phyloP scores from a whole-genome alignment of 2,113 vertebrate genomes.

The Chlamydotis undulata region DNA sequence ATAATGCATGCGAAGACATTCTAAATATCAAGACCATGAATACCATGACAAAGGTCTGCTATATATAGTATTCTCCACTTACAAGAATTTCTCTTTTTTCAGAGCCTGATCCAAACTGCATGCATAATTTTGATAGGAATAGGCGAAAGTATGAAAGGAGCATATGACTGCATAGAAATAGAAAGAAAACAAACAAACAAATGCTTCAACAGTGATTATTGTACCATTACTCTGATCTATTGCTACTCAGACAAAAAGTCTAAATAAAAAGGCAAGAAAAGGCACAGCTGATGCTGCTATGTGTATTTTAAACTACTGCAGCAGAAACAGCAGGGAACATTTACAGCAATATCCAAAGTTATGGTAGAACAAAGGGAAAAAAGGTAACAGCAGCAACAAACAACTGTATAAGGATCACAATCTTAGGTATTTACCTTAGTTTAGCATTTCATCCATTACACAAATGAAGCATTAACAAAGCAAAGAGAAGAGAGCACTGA shows the following conservation, averaged over 20 bases:
- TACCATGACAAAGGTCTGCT: neutral
- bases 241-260: neutral
- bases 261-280: slow-evolving; percentile 10
- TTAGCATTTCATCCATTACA: neutral
- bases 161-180: neutral
- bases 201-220: neutral
- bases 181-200: slow-evolving; percentile 47
- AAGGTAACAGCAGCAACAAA: neutral
- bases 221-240: slow-evolving; percentile 29
- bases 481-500: neutral
- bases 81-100: neutral
- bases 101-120: neutral
- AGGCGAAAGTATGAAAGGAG: slow-evolving; percentile 6
- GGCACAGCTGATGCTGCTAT: neutral
- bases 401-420: neutral
- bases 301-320: slow-evolving; percentile 3
- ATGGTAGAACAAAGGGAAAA: neutral
- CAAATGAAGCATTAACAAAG: neutral
- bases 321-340: slow-evolving; percentile 26
- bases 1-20: neutral
- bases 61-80: neutral
- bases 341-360: neutral
- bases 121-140: neutral
- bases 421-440: neutral
- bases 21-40: neutral